phyloP scores from a whole-genome alignment of 2,888 invertebrate species.

The Zygothrica quintamaculata region DNA sequence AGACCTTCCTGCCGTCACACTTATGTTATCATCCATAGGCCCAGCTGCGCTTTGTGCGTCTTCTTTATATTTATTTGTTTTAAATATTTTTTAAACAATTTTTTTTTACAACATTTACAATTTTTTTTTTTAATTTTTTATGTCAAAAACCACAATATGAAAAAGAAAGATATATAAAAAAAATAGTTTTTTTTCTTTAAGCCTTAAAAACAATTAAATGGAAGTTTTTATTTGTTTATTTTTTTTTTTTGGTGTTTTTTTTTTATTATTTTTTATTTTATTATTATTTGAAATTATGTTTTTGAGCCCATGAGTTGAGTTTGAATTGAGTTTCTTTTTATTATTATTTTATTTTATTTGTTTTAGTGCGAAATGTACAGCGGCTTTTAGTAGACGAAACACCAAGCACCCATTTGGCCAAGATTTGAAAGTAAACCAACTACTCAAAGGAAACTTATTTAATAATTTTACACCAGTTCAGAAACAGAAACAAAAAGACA shows the following conservation, averaged over 20 bases:
- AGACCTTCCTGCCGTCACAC: conserved; percentile 89
- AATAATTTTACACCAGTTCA: conserved; percentile 17
- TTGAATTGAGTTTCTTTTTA: conserved; percentile 24
- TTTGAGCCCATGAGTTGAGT: conserved; percentile 57
- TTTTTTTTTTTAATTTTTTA: conserved; percentile 43
- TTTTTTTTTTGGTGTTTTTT: background rate
- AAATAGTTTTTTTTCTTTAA: conserved; percentile 45
- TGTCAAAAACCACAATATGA: conserved; percentile 56
- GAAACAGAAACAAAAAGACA: conserved; percentile 35
- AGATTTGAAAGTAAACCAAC: conserved; percentile 61
- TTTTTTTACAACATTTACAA: conserved; percentile 71
- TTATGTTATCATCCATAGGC: conserved; percentile 79
- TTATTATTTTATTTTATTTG: conserved; percentile 29
- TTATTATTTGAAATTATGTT: conserved; percentile 16
- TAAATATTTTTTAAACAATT: conserved; percentile 56
- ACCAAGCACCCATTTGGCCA: conserved; percentile 68
- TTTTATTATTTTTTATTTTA: background rate
- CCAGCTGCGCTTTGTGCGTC: conserved; percentile 82
- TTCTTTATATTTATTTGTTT: conserved; percentile 51
- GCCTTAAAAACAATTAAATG: conserved; percentile 44
- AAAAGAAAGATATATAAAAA: conserved; percentile 69
- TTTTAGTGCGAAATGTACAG: conserved; percentile 77
- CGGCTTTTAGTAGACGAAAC: conserved; percentile 73
- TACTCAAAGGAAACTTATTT: conserved; percentile 47
- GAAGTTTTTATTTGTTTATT: conserved; percentile 45